Evolutionary conservation across 1,140 invertebrate species (phyloP).

Genomic region (Myzus persicae): DNA sequence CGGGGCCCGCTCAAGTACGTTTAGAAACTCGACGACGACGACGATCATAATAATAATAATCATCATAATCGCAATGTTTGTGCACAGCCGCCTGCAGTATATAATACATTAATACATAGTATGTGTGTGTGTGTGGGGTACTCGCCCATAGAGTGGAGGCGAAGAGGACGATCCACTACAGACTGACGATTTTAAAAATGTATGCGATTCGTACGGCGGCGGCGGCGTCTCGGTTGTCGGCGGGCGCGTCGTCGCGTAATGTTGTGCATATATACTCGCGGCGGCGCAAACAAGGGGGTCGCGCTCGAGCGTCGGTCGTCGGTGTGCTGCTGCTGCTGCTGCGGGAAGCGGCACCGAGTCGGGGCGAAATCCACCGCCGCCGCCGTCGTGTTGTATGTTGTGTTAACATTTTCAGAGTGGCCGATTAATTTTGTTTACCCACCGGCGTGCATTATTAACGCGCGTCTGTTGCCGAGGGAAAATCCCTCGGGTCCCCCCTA

Average conservation of each 20-base stretch:
- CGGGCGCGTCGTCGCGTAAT: not conserved
- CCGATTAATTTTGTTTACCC: slow-evolving; percentile 56
- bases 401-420: slow-evolving; percentile 47
- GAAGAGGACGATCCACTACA: too few relatives aligned
- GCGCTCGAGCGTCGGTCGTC: not conserved
- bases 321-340: not conserved
- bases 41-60: not conserved
- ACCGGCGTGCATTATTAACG: slow-evolving; percentile 55
- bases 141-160: too few relatives aligned
- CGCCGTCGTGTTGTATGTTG: not conserved
- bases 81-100: not conserved
- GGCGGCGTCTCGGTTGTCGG: not conserved
- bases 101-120: too few relatives aligned
- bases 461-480: slow-evolving; percentile 3
- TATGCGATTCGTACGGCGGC: not conserved
- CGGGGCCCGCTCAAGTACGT: not conserved
- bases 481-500: slow-evolving; percentile 30
- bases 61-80: not conserved
- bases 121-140: too few relatives aligned
- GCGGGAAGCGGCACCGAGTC: not conserved
- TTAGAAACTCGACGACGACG: too few relatives aligned
- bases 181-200: slow-evolving; percentile 33
- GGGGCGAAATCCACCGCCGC: not conserved
- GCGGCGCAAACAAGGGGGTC: slow-evolving; percentile 23
- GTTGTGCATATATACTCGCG: too few relatives aligned